A percentile compares a stretch with the other conserved stretches of the same genome.
Evolutionary conservation across 2,888 invertebrate species (phyloP).

Genomic region (Carcina quercana): DNA sequence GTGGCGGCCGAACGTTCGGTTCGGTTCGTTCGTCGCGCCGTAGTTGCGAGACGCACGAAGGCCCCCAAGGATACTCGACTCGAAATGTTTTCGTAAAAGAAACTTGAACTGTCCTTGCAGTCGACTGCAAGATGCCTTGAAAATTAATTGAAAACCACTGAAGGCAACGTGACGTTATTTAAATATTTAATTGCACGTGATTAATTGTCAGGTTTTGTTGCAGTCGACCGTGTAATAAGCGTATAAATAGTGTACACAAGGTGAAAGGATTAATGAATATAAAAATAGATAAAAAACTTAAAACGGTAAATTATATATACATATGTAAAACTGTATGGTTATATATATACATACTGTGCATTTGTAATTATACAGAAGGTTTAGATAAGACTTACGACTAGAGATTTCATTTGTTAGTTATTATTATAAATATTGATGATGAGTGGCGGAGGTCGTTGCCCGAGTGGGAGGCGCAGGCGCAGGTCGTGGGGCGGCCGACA

Average conservation of each 20-base stretch:
- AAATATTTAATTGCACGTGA: too few relatives aligned
- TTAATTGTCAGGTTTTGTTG: too few relatives aligned
- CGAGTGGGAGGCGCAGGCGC: constrained; percentile 5
- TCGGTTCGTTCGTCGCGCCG: too few relatives aligned
- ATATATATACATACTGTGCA: constrained; percentile 63
- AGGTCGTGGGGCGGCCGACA: constrained; percentile 7
- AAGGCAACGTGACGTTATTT: too few relatives aligned
- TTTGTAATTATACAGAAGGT: constrained; percentile 67
- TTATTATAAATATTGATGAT: constrained; percentile 28
- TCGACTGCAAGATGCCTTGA: too few relatives aligned
- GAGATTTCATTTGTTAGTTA: constrained; percentile 58
- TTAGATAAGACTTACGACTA: constrained; percentile 56
- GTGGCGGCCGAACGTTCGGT: constrained; percentile 16
- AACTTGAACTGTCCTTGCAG: constrained; percentile 20
- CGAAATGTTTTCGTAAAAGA: constrained; percentile 12
- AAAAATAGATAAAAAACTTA: too few relatives aligned
- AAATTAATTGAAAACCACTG: too few relatives aligned
- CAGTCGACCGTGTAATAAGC: constrained; percentile 17
- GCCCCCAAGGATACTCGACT: constrained; percentile 18
- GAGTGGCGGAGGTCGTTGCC: neutral
- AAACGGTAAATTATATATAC: constrained; percentile 43
- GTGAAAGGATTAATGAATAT: constrained; percentile 29
- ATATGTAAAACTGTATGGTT: constrained; percentile 65
- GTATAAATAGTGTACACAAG: constrained; percentile 36
- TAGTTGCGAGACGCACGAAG: too few relatives aligned